Percentiles rank a stretch among this genome's conserved stretches.
These are phyloP conservation scores for Phasia obesa DNA, from an alignment of 2,888 invertebrate species.

Conservation along the genomic window DNA sequence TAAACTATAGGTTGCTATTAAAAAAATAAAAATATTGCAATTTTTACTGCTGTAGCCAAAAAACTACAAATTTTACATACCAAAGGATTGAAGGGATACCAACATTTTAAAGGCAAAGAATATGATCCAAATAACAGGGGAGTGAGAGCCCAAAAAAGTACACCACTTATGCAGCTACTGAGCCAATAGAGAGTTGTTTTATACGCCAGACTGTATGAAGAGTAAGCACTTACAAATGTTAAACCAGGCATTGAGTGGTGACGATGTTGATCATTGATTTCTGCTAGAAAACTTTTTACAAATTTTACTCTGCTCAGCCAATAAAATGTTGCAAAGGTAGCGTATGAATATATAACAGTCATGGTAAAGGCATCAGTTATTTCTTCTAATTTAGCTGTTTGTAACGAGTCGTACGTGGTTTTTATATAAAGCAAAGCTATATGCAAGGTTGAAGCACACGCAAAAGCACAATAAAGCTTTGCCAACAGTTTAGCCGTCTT, in stretches of 20 bases:
- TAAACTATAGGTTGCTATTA: conserved; percentile 72
- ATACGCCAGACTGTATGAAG: conserved; percentile 71
- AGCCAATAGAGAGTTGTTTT: conserved; percentile 75
- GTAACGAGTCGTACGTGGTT: conserved; percentile 75
- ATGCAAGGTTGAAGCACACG: conserved; percentile 72
- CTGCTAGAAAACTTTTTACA: conserved; percentile 71
- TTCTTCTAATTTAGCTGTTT: conserved; percentile 75
- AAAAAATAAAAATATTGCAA: background rate
- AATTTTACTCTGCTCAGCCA: conserved; percentile 74
- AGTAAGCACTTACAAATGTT: conserved; percentile 76
- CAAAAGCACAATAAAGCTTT: conserved; percentile 68
- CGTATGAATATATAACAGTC: conserved; percentile 78
- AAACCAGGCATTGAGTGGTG: conserved; percentile 79
- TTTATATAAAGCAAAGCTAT: conserved; percentile 75
- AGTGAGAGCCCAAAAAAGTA: conserved; percentile 76
- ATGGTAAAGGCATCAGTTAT: conserved; percentile 78
- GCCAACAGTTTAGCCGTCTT: conserved; percentile 37
- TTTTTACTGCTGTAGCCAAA: background rate
- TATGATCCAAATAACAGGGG: conserved; percentile 75
- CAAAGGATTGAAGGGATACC: conserved; percentile 80
- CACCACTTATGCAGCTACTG: conserved; percentile 74
- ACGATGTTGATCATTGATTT: conserved; percentile 75
- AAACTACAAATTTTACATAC: conserved; percentile 61
- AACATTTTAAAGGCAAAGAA: conserved; percentile 77
- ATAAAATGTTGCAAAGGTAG: conserved; percentile 75